Conservation (phyloP, 2,113 vertebrate species). For the Sakesphorus luctuosus region DNA sequence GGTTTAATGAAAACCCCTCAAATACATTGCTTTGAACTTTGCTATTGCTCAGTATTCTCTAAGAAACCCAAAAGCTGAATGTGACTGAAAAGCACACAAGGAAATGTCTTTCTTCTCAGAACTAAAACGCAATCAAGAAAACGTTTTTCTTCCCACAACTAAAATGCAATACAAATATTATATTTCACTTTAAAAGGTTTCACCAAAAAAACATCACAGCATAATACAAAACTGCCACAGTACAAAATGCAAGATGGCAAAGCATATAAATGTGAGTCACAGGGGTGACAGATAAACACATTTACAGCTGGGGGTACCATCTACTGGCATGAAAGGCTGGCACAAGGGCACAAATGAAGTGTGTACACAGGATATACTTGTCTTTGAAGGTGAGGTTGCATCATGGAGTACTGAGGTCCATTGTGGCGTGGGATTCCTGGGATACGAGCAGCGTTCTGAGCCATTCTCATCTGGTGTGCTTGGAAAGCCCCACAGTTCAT, state of each 20-base stretch:
- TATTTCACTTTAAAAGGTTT: background rate
- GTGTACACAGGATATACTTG: constrained; percentile 86
- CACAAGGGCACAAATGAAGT: constrained; percentile 66
- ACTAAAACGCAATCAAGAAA: background rate
- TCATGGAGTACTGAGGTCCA: constrained; percentile 93
- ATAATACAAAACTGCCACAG: background rate
- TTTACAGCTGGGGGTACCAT: constrained; percentile 27
- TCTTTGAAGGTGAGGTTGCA: constrained; percentile 98
- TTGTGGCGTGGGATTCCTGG: constrained; percentile 89
- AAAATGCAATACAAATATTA: background rate
- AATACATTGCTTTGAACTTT: background rate
- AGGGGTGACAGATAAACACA: background rate
- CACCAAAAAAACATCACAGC: background rate
- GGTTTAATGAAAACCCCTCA: background rate
- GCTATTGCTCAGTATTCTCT: background rate
- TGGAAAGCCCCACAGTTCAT: constrained; percentile 94
- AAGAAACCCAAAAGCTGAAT: background rate
- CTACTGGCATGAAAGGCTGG: constrained; percentile 43
- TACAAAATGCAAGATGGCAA: background rate
- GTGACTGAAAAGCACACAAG: background rate
- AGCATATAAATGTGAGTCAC: background rate
- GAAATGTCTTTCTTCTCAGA: background rate
- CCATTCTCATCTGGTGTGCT: constrained; percentile 94
- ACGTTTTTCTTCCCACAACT: background rate
- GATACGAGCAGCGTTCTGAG: constrained; percentile 87